These are phyloP conservation scores for Lypha dubia DNA, from an alignment of 2,888 invertebrate genomes.

Conservation along the genomic window DNA sequence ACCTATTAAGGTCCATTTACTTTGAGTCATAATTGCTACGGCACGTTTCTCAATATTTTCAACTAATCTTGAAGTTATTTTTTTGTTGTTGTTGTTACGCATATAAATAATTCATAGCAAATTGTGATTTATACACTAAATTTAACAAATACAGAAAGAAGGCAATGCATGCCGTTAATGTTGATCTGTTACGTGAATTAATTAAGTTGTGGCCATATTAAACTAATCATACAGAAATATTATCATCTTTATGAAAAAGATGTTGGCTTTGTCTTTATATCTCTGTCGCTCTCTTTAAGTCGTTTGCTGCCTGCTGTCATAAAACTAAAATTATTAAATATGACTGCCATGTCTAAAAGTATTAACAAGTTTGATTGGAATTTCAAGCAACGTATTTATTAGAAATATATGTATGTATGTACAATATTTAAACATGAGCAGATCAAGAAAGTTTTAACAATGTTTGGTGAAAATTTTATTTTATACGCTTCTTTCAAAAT, in stretches of 20 bases:
- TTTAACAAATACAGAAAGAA: not conserved
- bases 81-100: not conserved
- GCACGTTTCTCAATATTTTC: not conserved
- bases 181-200: constrained; percentile 19
- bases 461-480: too few relatives aligned
- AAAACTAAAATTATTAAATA: not conserved
- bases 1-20: not conserved
- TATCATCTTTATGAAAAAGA: not conserved
- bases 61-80: not conserved
- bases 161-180: not conserved
- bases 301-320: not conserved
- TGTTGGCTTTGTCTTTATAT: not conserved
- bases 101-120: constrained; percentile 6
- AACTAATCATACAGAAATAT: constrained; percentile 4
- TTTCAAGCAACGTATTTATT: not conserved
- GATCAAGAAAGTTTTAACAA: too few relatives aligned
- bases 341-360: not conserved
- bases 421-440: too few relatives aligned
- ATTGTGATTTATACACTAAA: not conserved
- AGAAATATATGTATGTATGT: not conserved
- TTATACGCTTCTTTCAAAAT: too few relatives aligned
- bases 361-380: not conserved
- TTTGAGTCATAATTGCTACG: not conserved
- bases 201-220: constrained; percentile 5
- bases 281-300: not conserved